Conservation (phyloP, 2,888 invertebrate genomes). For the Blera fallax region DNA sequence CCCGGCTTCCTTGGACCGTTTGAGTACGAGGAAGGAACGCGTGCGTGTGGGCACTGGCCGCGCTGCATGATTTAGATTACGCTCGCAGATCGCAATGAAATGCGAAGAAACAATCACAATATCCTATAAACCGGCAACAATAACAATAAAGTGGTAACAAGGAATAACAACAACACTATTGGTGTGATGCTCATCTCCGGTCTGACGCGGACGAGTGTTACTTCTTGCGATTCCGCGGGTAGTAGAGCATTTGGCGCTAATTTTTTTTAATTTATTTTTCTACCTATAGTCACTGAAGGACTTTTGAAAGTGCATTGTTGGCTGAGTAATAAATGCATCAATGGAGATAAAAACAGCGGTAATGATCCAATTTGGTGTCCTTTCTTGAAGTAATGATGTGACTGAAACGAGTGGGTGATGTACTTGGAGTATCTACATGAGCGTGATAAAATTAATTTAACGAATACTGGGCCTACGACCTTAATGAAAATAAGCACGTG, state of each 20-base stretch:
- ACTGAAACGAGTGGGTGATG: conserved; percentile 53
- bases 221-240: neutral
- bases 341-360: conserved; percentile 54
- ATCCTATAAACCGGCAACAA: conserved; percentile 56
- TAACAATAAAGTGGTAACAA: conserved; percentile 69
- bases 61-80: conserved; percentile 67
- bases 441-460: conserved; percentile 36
- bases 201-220: neutral
- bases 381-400: conserved; percentile 42
- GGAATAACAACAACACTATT: conserved; percentile 43
- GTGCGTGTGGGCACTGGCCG: conserved; percentile 64
- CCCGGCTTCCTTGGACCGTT: conserved; percentile 1
- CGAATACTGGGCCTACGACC: neutral
- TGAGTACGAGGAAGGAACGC: conserved; percentile 18
- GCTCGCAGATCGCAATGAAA: conserved; percentile 49
- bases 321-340: conserved; percentile 56
- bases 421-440: conserved; percentile 42
- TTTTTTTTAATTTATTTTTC: neutral
- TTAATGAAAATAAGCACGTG: neutral
- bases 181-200: conserved; percentile 32
- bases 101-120: conserved; percentile 65
- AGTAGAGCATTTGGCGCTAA: conserved; percentile 2
- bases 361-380: conserved; percentile 61
- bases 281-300: neutral
- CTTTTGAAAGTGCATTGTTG: conserved; percentile 45